Percentiles rank a stretch among this genome's conserved stretches.
phyloP scores from a whole-genome alignment of 1,140 invertebrate species.

The Neodiprion lecontei region DNA sequence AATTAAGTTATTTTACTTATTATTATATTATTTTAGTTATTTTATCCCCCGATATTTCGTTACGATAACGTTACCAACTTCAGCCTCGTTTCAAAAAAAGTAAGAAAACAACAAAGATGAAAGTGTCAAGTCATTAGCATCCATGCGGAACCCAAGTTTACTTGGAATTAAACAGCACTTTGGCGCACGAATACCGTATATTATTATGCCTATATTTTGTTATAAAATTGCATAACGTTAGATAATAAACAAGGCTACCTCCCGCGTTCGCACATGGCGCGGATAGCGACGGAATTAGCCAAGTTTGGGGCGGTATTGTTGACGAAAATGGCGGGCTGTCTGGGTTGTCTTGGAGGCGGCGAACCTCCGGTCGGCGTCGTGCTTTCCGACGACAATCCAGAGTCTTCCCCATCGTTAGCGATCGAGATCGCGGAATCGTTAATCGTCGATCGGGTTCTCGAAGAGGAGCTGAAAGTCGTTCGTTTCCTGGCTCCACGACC shows the following conservation, averaged over 20 bases:
- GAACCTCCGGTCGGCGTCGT: constrained; percentile 55
- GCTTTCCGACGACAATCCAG: constrained; percentile 55
- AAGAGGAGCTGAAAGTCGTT: neutral
- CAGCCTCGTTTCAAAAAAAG: no score
- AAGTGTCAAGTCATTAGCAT: no score
- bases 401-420: constrained; percentile 46
- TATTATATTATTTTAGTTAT: no score
- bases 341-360: constrained; percentile 49
- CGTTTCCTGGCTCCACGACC: neutral
- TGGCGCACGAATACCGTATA: no score
- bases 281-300: neutral
- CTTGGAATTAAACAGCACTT: no score
- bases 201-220: neutral
- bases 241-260: neutral
- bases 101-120: no score
- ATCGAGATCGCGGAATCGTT: neutral
- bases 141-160: no score
- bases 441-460: neutral
- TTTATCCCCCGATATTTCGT: no score
- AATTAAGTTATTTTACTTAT: no score
- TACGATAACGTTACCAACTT: no score
- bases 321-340: constrained; percentile 17
- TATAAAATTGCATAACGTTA: neutral
- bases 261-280: neutral
- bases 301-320: neutral